These are phyloP conservation scores for Ibycter americanus DNA, from an alignment of 2,797 vertebrate genomes.

Conservation along the genomic window DNA sequence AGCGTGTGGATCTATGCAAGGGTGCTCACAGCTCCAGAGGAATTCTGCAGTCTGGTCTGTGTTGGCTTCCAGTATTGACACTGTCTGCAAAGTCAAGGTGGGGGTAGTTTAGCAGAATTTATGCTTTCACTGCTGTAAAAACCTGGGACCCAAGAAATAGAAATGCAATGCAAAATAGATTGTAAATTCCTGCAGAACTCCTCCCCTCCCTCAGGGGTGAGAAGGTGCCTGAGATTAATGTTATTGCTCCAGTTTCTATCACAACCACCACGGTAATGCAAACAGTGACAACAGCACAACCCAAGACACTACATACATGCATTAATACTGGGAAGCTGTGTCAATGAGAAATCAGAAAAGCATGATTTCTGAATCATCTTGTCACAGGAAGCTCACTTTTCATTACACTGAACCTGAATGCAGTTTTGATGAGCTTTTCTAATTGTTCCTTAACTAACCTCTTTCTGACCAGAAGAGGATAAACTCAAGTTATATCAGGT, in stretches of 20 bases:
- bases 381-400: not conserved
- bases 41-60: not conserved
- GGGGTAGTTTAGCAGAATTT: not conserved
- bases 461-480: not conserved
- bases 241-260: not conserved
- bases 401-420: not conserved
- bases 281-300: not conserved
- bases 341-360: not conserved
- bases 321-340: not conserved
- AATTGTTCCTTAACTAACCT: conserved; percentile 10
- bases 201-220: conserved; percentile 12
- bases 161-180: not conserved
- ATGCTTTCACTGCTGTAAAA: not conserved
- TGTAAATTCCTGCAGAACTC: not conserved
- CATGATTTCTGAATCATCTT: not conserved
- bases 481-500: not conserved
- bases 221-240: not conserved
- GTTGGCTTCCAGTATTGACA: not conserved
- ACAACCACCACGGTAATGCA: not conserved
- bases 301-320: not conserved
- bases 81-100: not conserved
- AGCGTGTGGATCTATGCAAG: not conserved
- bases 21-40: not conserved
- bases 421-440: conserved; percentile 18
- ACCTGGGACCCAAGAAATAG: not conserved